Evolutionary conservation across 2,797 vertebrate genomes (phyloP), one percentile per base, ranked within the genome.

Genomic region (Stomatorhinus walkeri): DNA sequence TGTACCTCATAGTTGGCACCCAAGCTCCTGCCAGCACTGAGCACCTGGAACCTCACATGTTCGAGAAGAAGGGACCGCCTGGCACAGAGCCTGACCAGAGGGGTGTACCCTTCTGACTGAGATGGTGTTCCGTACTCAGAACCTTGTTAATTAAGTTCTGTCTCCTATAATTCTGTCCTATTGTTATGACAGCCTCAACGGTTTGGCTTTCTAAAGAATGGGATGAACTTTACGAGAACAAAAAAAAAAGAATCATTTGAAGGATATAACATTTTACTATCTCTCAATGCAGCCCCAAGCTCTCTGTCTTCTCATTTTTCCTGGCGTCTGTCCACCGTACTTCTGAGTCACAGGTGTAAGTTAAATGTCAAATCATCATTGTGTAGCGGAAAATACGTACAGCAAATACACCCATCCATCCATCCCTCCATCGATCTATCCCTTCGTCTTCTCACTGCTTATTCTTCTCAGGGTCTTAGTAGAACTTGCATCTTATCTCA

Each of bases 261-360:
- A 43, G 16, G 76, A 43, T 81, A 81, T 81, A 81, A n/a, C 36
- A 81, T 81, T 81, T 81, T 40, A 81, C 76, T 46, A 81, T 81
- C 76, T 81, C 36, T 81, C 36, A 19, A 46, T n/a, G 40, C 76
- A 81, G 19, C 40, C 76, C 46, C 16, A 46, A n/a, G 40, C 40
- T 46, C 2, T 46, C 76, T n/a, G 36, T 46, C 7, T 46, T 81
- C 5, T n/a, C 28, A 0, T 81, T n/a, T 79, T n/a, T 46, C 40
- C 40, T 81, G 76, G 1, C 8, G 19, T 81, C 76, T n/a, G 16
- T 46, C 7, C 14, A 81, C 40, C 19, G 19, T 46, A n/a, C 40
- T 46, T 79, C 72, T 19, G 36, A 40, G 76, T 8, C 76, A 81
- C 76, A 81, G 36, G 6, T 81, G 40, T 8, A 81, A 81, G 76